A percentile compares a stretch with the other conserved stretches of the same genome.
Conservation (phyloP, 2,113 vertebrate species). For the Gnathonemus echidnorhynchus region DNA sequence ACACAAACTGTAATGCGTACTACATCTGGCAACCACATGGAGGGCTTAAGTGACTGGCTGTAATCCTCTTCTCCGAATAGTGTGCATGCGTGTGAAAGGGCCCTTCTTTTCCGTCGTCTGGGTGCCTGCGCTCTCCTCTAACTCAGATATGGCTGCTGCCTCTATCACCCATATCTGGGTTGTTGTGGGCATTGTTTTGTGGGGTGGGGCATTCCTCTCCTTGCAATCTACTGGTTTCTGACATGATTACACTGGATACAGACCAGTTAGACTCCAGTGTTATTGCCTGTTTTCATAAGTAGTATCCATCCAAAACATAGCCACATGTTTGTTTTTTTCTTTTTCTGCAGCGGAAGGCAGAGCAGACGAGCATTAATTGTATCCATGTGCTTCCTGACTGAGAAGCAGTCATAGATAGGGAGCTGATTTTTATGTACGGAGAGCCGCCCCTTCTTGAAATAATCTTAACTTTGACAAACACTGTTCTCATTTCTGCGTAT, state of each 20-base stretch:
- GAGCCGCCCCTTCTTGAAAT: neutral
- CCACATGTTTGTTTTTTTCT: neutral
- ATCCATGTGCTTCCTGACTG: neutral
- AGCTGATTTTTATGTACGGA: neutral
- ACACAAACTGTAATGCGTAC: neutral
- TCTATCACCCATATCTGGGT: neutral
- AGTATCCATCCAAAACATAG: neutral
- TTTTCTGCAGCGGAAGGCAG: neutral
- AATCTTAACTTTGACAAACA: neutral
- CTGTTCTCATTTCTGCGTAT: neutral
- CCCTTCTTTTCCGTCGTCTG: neutral
- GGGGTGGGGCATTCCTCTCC: neutral
- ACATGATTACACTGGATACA: neutral
- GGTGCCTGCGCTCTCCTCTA: neutral
- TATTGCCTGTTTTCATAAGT: neutral
- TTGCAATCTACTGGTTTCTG: neutral
- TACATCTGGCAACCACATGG: neutral
- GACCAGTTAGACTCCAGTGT: neutral
- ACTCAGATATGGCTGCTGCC: neutral
- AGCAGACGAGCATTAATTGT: neutral
- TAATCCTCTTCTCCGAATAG: neutral
- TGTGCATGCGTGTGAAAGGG: neutral
- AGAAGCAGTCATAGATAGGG: neutral
- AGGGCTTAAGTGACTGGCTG: neutral
- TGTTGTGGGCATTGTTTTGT: neutral